phyloP scores from a whole-genome alignment of 2,113 vertebrate species.

The Podocnemis expansa region DNA sequence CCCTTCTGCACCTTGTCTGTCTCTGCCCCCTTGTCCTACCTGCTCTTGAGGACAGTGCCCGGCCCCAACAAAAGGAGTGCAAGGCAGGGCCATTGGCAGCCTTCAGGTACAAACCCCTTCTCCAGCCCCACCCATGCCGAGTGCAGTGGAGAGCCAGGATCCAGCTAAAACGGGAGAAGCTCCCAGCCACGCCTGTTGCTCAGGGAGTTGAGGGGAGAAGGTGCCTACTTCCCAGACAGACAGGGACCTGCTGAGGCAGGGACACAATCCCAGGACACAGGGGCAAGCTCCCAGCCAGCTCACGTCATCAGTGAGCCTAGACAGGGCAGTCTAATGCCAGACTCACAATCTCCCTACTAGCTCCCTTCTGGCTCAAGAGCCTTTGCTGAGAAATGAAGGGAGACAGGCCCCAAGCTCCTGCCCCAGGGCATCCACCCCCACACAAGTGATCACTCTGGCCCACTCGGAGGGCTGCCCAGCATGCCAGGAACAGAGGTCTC shows the following conservation, averaged over 20 bases:
- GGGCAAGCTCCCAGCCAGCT: neutral
- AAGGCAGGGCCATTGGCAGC: neutral
- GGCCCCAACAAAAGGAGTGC: fast-evolving
- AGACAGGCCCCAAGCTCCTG: too few relatives aligned
- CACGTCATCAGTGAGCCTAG: too few relatives aligned
- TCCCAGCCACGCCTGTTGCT: too few relatives aligned
- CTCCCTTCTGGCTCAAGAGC: too few relatives aligned
- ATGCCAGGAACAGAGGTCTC: neutral
- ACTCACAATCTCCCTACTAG: too few relatives aligned
- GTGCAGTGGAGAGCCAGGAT: neutral
- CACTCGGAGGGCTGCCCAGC: too few relatives aligned
- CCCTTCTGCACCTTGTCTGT: neutral
- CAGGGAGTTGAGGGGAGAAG: neutral
- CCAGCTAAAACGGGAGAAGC: neutral
- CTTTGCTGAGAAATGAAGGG: too few relatives aligned
- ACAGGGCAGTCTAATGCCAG: too few relatives aligned
- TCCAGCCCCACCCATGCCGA: neutral
- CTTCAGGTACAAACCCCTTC: neutral
- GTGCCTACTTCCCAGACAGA: neutral
- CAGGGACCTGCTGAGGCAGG: too few relatives aligned
- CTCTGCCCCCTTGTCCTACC: neutral
- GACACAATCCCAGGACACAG: too few relatives aligned
- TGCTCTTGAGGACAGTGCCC: fast-evolving
- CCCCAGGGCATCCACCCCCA: too few relatives aligned
- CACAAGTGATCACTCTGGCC: too few relatives aligned